Evolutionary conservation across 2,888 invertebrate genomes (phyloP).

Genomic region (Thysanoteuthis rhombus): DNA sequence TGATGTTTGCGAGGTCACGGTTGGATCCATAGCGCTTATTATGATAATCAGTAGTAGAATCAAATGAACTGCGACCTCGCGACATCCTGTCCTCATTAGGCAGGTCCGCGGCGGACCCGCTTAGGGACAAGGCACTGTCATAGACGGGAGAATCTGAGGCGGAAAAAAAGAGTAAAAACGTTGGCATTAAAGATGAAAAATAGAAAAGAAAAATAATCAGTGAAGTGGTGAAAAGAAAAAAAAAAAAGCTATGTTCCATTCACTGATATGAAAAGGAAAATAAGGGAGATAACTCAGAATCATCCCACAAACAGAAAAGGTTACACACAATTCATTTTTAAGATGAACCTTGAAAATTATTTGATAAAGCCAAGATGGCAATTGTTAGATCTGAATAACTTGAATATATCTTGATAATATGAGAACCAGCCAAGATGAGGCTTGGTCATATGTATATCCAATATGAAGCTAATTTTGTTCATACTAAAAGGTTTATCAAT

Average conservation of each 20-base stretch:
- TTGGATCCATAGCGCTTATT: slow-evolving; percentile 15
- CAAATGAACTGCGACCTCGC: slow-evolving; percentile 12
- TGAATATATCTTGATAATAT: too few species aligned
- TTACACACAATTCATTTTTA: neutral
- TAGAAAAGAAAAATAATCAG: neutral
- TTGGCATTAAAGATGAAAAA: neutral
- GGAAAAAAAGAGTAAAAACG: neutral
- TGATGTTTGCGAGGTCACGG: neutral
- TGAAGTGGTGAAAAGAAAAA: neutral
- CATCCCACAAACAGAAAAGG: neutral
- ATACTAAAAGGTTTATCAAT: too few species aligned
- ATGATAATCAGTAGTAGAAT: slow-evolving; percentile 14
- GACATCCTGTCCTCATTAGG: slow-evolving; percentile 20
- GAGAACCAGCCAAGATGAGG: too few species aligned
- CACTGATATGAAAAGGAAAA: too few species aligned
- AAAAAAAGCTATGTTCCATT: neutral
- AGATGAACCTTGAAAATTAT: neutral
- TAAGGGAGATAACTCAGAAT: neutral
- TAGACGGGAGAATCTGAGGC: slow-evolving; percentile 22
- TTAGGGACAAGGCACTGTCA: slow-evolving; percentile 24
- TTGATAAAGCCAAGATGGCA: neutral
- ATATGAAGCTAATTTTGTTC: too few species aligned
- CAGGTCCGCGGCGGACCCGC: neutral
- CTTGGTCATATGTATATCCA: too few species aligned
- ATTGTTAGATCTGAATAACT: neutral